Percentiles rank a stretch among this genome's conserved stretches.
phyloP scores from a whole-genome alignment of 2,797 vertebrate species.

The Smutsia gigantea region DNA sequence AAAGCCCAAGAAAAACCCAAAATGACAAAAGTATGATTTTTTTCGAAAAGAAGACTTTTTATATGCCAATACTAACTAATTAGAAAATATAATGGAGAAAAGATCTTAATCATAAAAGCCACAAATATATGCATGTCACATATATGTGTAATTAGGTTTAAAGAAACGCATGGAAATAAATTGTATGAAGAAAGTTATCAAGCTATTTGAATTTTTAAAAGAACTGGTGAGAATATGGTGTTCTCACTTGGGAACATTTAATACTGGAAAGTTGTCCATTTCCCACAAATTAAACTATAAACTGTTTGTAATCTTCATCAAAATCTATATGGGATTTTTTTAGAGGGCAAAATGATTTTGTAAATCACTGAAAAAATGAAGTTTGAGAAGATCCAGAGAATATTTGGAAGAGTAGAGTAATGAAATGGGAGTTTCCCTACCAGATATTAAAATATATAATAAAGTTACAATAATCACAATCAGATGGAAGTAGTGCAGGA shows the following conservation, averaged over 20 bases:
- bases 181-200: conserved; percentile 44
- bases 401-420: neutral
- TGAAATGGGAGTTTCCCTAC: conserved; percentile 57
- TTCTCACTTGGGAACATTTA: conserved; percentile 20
- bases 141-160: neutral
- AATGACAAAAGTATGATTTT: neutral
- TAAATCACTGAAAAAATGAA: conserved; percentile 21
- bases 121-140: neutral
- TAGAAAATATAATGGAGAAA: conserved; percentile 35
- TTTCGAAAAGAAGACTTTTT: neutral
- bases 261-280: conserved; percentile 29
- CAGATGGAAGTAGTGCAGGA: neutral
- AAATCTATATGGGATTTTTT: conserved; percentile 47
- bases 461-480: conserved; percentile 47
- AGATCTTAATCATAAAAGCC: neutral
- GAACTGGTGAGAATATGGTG: neutral
- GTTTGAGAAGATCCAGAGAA: too few species aligned
- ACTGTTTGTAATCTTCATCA: conserved; percentile 57
- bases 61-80: neutral
- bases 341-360: conserved; percentile 41
- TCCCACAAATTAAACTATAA: conserved; percentile 41
- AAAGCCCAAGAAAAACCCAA: conserved; percentile 45
- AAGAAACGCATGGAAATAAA: conserved; percentile 26
- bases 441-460: conserved; percentile 63
- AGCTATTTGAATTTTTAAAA: conserved; percentile 36